These are phyloP conservation scores for Donacobius atricapilla DNA, from an alignment of 2,113 vertebrate genomes.

Conservation along the genomic window DNA sequence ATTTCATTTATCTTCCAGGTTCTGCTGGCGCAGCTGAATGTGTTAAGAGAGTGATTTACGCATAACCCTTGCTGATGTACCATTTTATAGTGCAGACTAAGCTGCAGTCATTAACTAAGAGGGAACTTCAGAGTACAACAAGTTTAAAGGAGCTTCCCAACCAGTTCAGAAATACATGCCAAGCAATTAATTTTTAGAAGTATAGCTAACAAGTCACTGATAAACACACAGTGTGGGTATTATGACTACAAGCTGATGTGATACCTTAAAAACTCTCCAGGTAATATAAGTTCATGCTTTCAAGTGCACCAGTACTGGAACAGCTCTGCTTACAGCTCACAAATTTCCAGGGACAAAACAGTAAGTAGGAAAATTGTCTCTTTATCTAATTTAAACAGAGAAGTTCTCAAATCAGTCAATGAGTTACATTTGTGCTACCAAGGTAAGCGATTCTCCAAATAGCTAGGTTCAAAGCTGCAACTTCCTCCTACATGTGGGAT, in stretches of 20 bases:
- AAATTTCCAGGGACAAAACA: neutral
- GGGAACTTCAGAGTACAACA: neutral
- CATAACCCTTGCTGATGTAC: conserved; percentile 2
- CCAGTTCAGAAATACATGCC: neutral
- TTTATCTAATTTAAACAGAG: neutral
- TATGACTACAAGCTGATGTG: neutral
- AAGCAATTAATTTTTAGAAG: neutral
- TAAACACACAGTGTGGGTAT: neutral
- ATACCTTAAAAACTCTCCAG: neutral
- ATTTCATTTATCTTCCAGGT: conserved; percentile 16
- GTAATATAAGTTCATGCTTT: neutral
- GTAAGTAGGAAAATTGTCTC: neutral
- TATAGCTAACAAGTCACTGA: neutral
- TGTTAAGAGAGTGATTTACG: conserved; percentile 3
- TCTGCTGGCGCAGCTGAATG: conserved; percentile 30
- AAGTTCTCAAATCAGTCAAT: neutral
- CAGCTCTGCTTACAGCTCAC: neutral
- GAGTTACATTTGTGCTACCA: neutral
- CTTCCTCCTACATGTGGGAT: neutral
- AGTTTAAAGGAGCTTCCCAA: conserved; percentile 4
- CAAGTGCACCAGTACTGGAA: neutral
- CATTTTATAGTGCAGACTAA: conserved; percentile 26
- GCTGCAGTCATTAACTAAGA: conserved; percentile 28
- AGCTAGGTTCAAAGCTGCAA: neutral
- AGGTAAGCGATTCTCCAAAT: neutral